Base-by-base conservation (phyloP, 2,888 invertebrate species). In the Trichopoda pennipes region DNA sequence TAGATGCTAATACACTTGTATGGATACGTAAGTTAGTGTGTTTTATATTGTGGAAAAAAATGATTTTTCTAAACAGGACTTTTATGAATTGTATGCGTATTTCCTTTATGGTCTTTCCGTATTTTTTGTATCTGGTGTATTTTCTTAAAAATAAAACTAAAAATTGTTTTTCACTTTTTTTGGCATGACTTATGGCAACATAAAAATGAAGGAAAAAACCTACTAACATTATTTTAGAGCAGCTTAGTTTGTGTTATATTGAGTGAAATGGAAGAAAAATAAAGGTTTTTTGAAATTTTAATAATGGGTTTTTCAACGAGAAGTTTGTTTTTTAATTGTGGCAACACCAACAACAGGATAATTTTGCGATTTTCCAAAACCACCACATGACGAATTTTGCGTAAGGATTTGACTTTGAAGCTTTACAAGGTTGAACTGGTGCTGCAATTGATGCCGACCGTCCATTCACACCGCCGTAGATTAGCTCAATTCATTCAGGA, bases 61-160 rank as follows among this genome's bases (percentile, higher is more conserved):
- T n/a, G 32, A 70, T 35, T 47, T 32, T 28, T 47, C 60, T 42
- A 49, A 51, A 72, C 61, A 42, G 60, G 14, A 72, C 56, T 72
- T 72, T 61, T 53, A 47, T 49, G 60, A 72, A 60, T 72, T 60
- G 14, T 72, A 51, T 60, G 51, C 60, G 60, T 60, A 42, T 51
- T 72, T 53, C 32, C 38, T 23, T 51, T 69, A 1, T 17, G 8
- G 3, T 16, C 19, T 47, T 47, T 47, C 17, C n/a, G n/a, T 21
- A 23, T 51, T 42, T 38, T 49, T n/a, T n/a, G 55, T 35, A 0
- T 23, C 47, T 60, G 2, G 21, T 66, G 10, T 53, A 16, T 38
- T 23, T 51, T n/a, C 21, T 14, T 1, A 66, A 21, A 14, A n/a
- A 72, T n/a, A 17, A 16, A 49, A 0, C 44, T 32, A 16, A 10